Evolutionary conservation across 2,888 invertebrate genomes (phyloP).

Genomic region (Nemotelus pantherinus): DNA sequence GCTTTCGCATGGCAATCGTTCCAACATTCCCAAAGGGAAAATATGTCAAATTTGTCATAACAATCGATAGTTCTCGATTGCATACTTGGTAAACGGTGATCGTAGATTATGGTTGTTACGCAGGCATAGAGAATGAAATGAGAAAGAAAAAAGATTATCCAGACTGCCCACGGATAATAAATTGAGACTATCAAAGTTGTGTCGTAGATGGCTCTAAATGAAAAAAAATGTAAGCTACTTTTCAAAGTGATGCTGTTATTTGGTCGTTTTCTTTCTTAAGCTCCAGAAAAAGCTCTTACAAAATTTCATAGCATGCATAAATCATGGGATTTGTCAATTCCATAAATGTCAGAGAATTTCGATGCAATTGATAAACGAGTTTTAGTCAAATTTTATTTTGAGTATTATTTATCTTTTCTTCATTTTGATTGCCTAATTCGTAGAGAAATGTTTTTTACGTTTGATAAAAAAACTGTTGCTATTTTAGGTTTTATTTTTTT

Average conservation of each 20-base stretch:
- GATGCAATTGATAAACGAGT: constrained; percentile 49
- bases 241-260: not conserved
- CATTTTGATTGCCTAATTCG: not conserved
- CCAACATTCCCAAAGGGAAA: constrained; percentile 47
- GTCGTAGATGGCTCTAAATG: constrained; percentile 8
- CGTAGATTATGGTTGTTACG: too few relatives aligned
- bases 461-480: too few relatives aligned
- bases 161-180: constrained; percentile 36
- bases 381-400: constrained; percentile 15
- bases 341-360: constrained; percentile 48
- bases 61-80: constrained; percentile 48
- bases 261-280: constrained; percentile 5
- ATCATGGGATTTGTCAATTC: constrained; percentile 51
- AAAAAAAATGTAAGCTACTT: constrained; percentile 37
- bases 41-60: constrained; percentile 49
- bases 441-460: too few relatives aligned
- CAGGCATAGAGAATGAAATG: too few relatives aligned
- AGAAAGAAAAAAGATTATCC: constrained; percentile 31
- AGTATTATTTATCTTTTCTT: constrained; percentile 30
- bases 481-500: too few relatives aligned
- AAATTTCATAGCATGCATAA: constrained; percentile 48
- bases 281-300: constrained; percentile 44
- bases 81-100: not conserved
- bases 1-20: constrained; percentile 4
- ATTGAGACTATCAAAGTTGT: constrained; percentile 37